phyloP scores from a whole-genome alignment of 2,888 invertebrate species.

The Perithous albicinctus region DNA sequence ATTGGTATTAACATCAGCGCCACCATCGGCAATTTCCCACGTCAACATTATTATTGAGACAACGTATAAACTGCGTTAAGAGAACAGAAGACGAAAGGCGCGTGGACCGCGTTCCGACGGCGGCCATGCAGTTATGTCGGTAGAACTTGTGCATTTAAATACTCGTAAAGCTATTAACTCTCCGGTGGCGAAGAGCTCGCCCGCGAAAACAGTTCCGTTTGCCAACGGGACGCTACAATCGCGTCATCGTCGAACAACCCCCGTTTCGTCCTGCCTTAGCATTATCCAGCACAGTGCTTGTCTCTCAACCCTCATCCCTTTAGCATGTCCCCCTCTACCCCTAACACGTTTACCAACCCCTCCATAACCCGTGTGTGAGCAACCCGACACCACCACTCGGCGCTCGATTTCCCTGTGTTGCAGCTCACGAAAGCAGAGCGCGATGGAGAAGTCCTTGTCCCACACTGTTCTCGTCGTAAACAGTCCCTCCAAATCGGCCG shows the following conservation, averaged over 20 bases:
- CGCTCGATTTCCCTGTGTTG: constrained; percentile 45
- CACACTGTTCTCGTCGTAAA: constrained; percentile 61
- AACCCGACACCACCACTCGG: constrained; percentile 45
- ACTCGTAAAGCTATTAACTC: constrained; percentile 72
- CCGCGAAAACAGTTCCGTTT: constrained; percentile 42
- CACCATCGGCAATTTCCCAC: constrained; percentile 47
- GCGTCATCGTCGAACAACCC: constrained; percentile 60
- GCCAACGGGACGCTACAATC: constrained; percentile 65
- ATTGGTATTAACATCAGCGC: constrained; percentile 54
- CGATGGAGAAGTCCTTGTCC: constrained; percentile 45
- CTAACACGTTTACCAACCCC: constrained; percentile 48
- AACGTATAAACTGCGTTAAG: constrained; percentile 53
- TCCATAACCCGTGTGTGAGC: constrained; percentile 59
- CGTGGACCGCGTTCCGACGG: constrained; percentile 77
- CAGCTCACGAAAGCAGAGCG: constrained; percentile 56
- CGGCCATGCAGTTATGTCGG: constrained; percentile 74
- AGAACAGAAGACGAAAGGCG: constrained; percentile 68
- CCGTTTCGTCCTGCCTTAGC: constrained; percentile 42
- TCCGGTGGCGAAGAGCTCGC: constrained; percentile 14
- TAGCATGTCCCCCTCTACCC: constrained; percentile 32
- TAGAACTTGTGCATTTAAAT: constrained; percentile 74
- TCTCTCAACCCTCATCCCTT: constrained; percentile 56
- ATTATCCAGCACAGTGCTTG: constrained; percentile 35
- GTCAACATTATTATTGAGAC: constrained; percentile 28
- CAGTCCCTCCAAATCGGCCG: constrained; percentile 58